Base-by-base conservation (phyloP, 92 coral and sea anemone species). In the Paragorgia papillata region DNA sequence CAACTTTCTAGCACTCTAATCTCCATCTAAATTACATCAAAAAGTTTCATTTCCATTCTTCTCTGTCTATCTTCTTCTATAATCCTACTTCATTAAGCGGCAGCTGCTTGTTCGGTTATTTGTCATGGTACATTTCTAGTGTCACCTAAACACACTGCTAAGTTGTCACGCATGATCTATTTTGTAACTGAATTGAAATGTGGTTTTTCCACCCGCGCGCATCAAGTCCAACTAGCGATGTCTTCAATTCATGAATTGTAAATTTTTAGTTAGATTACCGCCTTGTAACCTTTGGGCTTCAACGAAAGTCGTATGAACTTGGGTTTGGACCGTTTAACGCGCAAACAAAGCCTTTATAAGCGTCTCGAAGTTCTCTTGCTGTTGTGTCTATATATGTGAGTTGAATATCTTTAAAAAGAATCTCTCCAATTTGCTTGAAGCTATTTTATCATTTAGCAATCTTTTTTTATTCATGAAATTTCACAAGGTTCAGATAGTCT, bases 301-400 rank as follows among this genome's bases (percentile, higher is more conserved):
- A 5, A 51, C 58, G 26, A 51, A 51, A 51, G 58, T 5, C 26
- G 58, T 19, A n/a, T n/a, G n/a, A n/a, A n/a, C n/a, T n/a, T n/a
- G n/a, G n/a, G n/a, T n/a, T n/a, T n/a, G n/a, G n/a, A 7, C 17
- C 26, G 58, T 51, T 51, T 3, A 7, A 3, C 17, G 58, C 21
- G 58, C n/a, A 51, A 51, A 51, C n/a, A 51, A 51, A 17, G 8
- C 67, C 29, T 61, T 61, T 28, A 61, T 14, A 61, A 61, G n/a
- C 37, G 29, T 61, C 67, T 25, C 37, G 26, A 59, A n/a, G n/a
- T n/a, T 43, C 80, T 71, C 67, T 66, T n/a, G n/a, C n/a, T 18
- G 37, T 61, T 61, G 67, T 61, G 29, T 61, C 67, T 9, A 61
- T 9, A 9, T 25, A 61, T 14, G 2, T 28, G n/a, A 61, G 6